Conservation (phyloP, 1,140 invertebrate genomes). For the Drosophila willistoni region DNA sequence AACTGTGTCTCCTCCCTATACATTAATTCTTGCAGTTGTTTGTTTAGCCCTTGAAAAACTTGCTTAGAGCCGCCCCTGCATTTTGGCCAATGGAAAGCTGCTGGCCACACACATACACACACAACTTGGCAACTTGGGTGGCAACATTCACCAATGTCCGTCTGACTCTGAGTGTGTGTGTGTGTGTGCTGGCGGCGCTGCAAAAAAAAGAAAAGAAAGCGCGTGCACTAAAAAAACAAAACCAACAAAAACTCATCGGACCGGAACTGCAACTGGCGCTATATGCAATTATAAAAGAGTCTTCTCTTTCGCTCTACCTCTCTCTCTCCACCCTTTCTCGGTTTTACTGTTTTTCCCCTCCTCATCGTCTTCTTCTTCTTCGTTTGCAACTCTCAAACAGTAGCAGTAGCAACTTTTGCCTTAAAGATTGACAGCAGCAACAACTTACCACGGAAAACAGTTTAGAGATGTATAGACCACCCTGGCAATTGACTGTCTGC, state of each 20-base stretch:
- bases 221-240: slow-evolving; percentile 62
- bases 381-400: slow-evolving; percentile 35
- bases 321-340: not conserved
- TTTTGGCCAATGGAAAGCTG: slow-evolving; percentile 62
- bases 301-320: not conserved
- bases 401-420: slow-evolving; percentile 77
- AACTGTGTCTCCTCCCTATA: not conserved
- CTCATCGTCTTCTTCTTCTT: too few relatives aligned
- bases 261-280: slow-evolving; percentile 80
- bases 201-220: slow-evolving; percentile 79
- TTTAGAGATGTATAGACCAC: slow-evolving; percentile 54
- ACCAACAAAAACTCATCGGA: slow-evolving; percentile 62
- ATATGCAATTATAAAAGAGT: slow-evolving; percentile 73
- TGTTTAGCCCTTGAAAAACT: slow-evolving; percentile 1
- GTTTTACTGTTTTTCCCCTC: slow-evolving; percentile 1
- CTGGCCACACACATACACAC: slow-evolving; percentile 15
- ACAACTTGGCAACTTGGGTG: slow-evolving; percentile 75
- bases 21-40: not conserved
- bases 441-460: slow-evolving; percentile 42
- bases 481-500: slow-evolving; percentile 42
- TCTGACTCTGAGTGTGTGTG: slow-evolving; percentile 6
- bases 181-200: slow-evolving; percentile 54
- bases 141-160: slow-evolving; percentile 74
- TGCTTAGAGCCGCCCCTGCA: slow-evolving; percentile 28
- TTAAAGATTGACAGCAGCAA: slow-evolving; percentile 73